Evolutionary conservation across 1,140 invertebrate genomes (phyloP), one percentile per base, ranked within the genome.

Genomic region (Halesus radiatus): DNA sequence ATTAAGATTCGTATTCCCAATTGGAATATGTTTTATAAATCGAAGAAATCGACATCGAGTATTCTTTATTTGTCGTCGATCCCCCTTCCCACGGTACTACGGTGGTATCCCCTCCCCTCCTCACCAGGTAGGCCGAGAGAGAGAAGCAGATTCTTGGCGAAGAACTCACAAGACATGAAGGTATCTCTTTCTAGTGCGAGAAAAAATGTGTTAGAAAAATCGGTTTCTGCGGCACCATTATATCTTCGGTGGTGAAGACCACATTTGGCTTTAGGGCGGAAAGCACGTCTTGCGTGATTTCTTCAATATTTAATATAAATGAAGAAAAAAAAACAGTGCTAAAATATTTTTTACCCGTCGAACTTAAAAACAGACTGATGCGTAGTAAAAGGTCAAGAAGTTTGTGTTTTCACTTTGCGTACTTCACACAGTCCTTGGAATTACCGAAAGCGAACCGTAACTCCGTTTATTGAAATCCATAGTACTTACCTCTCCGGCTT

Each of bases 141-240:
- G 29, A 66, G 62, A 22, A 26, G 62, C 0, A 29, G 23, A 29
- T 23, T 23, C 56, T 60, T 23, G 18, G 56, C 56, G 62, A 26
- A 29, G 62, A 29, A 66, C 16, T 72, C 0, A 23, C 32, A 72
- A 16, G 22, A 32, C 32, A 72, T 20, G 32, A 45, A 45, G 68
- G 37, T 72, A 52, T 72, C 68, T 72, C 68, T 72, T 72, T 72
- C 68, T 72, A 13, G 68, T 72, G 68, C 1, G 45, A 72, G 68
- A 72, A 72, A 72, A 72, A 72, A 72, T 22, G 68, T 72, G 68
- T 72, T 20, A 72, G 68, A 72, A 72, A 22, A 72, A 72, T 72
- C 68, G 29, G 52, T 72, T 72, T 72, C 45, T 23, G 37, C 68
- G 45, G 52, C 68, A 72, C 68, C 62, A 66, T 66, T 66, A 66